Base-by-base conservation (phyloP, 1,140 invertebrate species). In the Charaxes varanes region DNA sequence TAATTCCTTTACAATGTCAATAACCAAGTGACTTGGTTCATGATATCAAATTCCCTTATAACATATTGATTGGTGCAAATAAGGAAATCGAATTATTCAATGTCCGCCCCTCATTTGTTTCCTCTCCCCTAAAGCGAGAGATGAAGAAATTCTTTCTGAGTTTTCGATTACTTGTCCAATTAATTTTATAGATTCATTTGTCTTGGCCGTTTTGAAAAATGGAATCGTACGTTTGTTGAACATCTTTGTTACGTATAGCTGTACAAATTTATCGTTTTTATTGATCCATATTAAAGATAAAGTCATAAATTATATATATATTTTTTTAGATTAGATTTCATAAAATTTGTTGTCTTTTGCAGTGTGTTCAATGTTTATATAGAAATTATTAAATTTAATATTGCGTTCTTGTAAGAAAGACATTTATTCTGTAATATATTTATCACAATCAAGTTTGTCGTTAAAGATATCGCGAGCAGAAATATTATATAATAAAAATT, bases 151-250 rank as follows among this genome's bases (percentile, higher is more conserved):
- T 83, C 79, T 83, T 83, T 83, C 73, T 68, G 64, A 83, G 73
- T 80, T 83, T 83, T 80, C 79, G 79, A 83, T 83, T 83, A 83
- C 79, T 80, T 80, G 74, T 80, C 79, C 76, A 83, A 83, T 83
- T 80, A 83, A 83, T 80, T 83, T 80, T 77, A 83, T 83, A 77
- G 76, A 83, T 80, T 72, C 73, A 83, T 82, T 82, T 82, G 66
- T 77, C 76, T 77, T 67, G 57, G 62, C 56, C 47, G 60, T 60
- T 69, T 74, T 71, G 68, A 77, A 67, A 66, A 69, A 72, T 72
- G 50, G n/a, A n/a, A n/a, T n/a, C n/a, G n/a, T n/a, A n/a, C 50
- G 57, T 50, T 52, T 16, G 31, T 28, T 38, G 40, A 43, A 46
- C 15, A 31, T 32, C 4, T n/a, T n/a, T n/a, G n/a, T n/a, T n/a